Percentiles rank a stretch among this genome's conserved stretches.
These are phyloP conservation scores for Blastomussa wellsi DNA, from an alignment of 92 coral and sea anemone genomes.

Conservation along the genomic window DNA sequence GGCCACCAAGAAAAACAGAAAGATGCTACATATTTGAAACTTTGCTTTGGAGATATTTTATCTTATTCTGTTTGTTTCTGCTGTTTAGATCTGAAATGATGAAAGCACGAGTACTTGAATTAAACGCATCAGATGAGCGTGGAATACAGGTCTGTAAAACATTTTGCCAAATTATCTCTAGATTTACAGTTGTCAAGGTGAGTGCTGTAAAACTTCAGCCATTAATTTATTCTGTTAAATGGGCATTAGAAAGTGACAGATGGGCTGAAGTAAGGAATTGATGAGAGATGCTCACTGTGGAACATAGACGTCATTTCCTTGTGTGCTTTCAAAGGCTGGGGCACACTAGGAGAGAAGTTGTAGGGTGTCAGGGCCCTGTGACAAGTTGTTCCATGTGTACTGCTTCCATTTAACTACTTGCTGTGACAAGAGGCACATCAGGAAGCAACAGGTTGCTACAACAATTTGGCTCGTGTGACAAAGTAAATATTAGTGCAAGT, in stretches of 20 bases:
- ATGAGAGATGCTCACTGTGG: background rate
- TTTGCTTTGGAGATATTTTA: background rate
- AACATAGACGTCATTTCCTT: background rate
- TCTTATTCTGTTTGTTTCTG: background rate
- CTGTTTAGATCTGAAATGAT: conserved; percentile 72
- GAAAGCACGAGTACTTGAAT: conserved; percentile 90
- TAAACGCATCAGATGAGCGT: conserved; percentile 99
- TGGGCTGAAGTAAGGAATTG: background rate
- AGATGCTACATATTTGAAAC: background rate
- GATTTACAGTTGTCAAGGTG: background rate
- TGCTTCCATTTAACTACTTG: too few relatives aligned
- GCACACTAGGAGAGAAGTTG: too few relatives aligned
- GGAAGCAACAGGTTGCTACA: too few relatives aligned
- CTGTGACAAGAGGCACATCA: too few relatives aligned
- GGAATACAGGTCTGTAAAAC: conserved; percentile 87
- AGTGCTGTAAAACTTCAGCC: background rate
- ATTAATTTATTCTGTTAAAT: background rate
- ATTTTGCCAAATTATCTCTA: background rate
- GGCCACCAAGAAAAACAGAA: too few relatives aligned
- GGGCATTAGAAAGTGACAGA: background rate
- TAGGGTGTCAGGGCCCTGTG: too few relatives aligned
- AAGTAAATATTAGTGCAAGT: too few relatives aligned
- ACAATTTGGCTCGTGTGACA: too few relatives aligned
- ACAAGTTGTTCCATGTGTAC: too few relatives aligned
- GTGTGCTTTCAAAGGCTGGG: too few relatives aligned